phyloP scores from a whole-genome alignment of 2,797 vertebrate species.

The Sparidentex hasta region DNA sequence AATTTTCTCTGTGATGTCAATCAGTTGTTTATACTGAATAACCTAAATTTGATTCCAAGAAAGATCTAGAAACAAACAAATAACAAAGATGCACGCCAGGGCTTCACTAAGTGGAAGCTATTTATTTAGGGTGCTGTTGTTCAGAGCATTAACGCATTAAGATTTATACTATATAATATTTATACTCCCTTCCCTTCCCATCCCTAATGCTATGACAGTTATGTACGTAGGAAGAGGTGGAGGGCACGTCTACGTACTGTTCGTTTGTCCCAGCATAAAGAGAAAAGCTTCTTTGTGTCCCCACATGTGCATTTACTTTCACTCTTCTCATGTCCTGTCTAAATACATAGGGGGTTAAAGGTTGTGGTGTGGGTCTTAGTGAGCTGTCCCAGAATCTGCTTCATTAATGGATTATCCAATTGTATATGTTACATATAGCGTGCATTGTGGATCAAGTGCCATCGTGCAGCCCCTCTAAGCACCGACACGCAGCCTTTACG shows the following conservation, averaged over 20 bases:
- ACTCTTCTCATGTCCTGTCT: slow-evolving; percentile 44
- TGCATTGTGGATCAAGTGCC: slow-evolving; percentile 50
- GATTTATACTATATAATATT: slow-evolving; percentile 66
- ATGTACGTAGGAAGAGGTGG: slow-evolving; percentile 31
- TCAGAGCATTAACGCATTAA: slow-evolving; percentile 69
- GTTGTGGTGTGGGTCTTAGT: slow-evolving; percentile 43
- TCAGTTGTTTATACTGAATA: slow-evolving; percentile 52
- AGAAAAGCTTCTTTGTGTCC: slow-evolving; percentile 65
- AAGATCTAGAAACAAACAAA: slow-evolving; percentile 55
- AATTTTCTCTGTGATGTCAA: slow-evolving; percentile 16
- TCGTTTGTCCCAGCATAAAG: slow-evolving; percentile 45
- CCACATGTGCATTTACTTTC: slow-evolving; percentile 53
- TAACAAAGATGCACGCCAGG: slow-evolving; percentile 43
- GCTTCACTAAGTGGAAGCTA: slow-evolving; percentile 62
- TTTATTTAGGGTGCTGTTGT: slow-evolving; percentile 55
- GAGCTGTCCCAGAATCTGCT: slow-evolving; percentile 51
- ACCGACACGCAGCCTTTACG: slow-evolving; percentile 13
- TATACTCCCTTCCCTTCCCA: too few relatives aligned
- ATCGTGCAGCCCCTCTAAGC: slow-evolving; percentile 19
- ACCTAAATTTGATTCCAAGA: slow-evolving; percentile 55
- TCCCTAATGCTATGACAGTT: slow-evolving; percentile 64
- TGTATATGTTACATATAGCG: slow-evolving; percentile 46
- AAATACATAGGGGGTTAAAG: slow-evolving; percentile 38
- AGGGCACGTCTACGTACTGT: slow-evolving; percentile 29
- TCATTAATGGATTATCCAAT: slow-evolving; percentile 72